Evolutionary conservation across 1,140 invertebrate genomes (phyloP).

Genomic region (Eriocheir sinensis): DNA sequence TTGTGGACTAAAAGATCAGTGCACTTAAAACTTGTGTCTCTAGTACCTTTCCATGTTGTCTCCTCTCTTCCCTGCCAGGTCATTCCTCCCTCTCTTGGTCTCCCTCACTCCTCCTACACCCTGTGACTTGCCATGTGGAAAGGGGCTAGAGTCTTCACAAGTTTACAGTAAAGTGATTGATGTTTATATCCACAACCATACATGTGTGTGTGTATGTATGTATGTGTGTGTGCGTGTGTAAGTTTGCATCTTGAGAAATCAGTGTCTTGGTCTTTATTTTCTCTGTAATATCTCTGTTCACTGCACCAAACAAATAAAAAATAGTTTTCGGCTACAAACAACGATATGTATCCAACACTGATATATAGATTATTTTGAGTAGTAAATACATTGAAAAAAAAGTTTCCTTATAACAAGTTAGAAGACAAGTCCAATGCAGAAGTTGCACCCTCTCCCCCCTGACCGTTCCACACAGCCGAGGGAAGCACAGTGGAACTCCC

Average conservation of each 20-base stretch:
- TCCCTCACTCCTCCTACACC: neutral
- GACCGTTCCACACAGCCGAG: neutral
- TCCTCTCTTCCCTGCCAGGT: constrained; percentile 79
- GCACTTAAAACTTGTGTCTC: neutral
- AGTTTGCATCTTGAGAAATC: neutral
- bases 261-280: neutral
- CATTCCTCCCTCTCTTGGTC: constrained; percentile 77
- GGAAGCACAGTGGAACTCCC: neutral
- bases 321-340: constrained; percentile 63
- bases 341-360: constrained; percentile 76
- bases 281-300: neutral
- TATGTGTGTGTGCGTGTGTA: constrained; percentile 29
- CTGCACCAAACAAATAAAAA: neutral
- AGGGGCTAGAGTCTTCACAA: neutral
- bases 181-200: constrained; percentile 14
- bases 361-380: constrained; percentile 58
- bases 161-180: neutral
- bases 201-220: constrained; percentile 34
- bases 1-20: too few species aligned
- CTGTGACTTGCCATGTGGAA: too few species aligned
- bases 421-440: neutral
- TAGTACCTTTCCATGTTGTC: neutral
- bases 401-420: too few species aligned
- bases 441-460: neutral
- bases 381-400: constrained; percentile 45